phyloP scores from a whole-genome alignment of 2,797 vertebrate genomes.

The Sebastes paucispinis region DNA sequence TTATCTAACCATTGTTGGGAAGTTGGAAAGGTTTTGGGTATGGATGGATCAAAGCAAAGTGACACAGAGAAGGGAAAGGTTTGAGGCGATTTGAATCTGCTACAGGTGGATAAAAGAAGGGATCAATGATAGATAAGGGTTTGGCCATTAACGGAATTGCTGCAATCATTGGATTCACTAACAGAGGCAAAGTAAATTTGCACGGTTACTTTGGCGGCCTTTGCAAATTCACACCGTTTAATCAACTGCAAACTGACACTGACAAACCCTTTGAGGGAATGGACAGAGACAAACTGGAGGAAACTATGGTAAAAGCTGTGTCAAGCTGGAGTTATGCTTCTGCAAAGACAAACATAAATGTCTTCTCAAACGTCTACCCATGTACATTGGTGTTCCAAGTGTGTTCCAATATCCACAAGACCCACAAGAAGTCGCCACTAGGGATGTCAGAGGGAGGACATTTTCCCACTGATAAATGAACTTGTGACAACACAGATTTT shows the following conservation, averaged over 20 bases:
- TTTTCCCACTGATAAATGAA: not conserved
- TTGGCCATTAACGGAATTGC: not conserved
- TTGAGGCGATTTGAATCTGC: not conserved
- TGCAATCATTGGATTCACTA: not conserved
- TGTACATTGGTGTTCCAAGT: not conserved
- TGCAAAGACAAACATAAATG: not conserved
- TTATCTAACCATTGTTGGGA: not conserved
- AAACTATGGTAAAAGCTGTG: not conserved
- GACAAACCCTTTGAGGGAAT: not conserved
- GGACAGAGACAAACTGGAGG: not conserved
- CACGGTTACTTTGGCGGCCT: not conserved
- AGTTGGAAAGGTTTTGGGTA: not conserved
- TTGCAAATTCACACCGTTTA: not conserved
- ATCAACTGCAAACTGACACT: not conserved
- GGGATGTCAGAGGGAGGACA: not conserved
- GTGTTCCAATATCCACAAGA: not conserved
- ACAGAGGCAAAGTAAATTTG: not conserved
- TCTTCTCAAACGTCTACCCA: not conserved
- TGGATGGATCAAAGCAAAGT: not conserved
- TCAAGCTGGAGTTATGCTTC: not conserved
- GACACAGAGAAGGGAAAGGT: not conserved
- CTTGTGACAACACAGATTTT: not conserved
- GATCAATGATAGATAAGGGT: not conserved
- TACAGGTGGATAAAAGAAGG: not conserved
- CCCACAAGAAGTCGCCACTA: not conserved